Evolutionary conservation across 2,888 invertebrate genomes (phyloP), one percentile per base, ranked within the genome.

Genomic region (Caenorhabditis wallacei): DNA sequence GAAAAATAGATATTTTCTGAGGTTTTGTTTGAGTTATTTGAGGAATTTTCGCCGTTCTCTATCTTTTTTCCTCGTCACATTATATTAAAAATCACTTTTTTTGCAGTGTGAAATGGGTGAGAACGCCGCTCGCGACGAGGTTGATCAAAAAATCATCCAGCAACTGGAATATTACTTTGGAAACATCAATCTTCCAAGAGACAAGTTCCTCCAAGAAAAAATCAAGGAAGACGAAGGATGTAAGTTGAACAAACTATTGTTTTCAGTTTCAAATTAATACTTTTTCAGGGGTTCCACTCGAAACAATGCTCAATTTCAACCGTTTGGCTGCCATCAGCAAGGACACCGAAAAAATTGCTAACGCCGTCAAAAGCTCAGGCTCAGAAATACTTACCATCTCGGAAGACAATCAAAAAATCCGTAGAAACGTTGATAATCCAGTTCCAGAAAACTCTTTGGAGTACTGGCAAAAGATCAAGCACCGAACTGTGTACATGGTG

Each of bases 171-270:
- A 94, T 91, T 95, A 94, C 91, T 96, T 95, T 94, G 97, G 98
- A 64, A 96, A 99, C 92, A 94, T 95, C 5, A 99, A 99, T 93
- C 94, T 99, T 68, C 95, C 95, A 0, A 94, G 95, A 80, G 98
- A 99, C 92, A 97, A 96, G 93, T 99, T 98, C 92, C 93, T 99
- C n/a, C 94, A 95, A 88, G 95, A 96, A 82, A 95, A 97, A 93
- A 94, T 95, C 0, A 95, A 95, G 87, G 94, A 95, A 85, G 95
- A 96, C 87, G 95, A 97, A 70, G 98, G 94, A 84, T 94, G 94
- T 94, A 92, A 85, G 92, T 84, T 48, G 40, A 2, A 4, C 7
- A 48, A 48, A 18, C 18, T 18, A 30, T 3, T 48, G n/a, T 7
- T 48, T n/a, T 26, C 30, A 48, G 8, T 8, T 40, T 40, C 22